Base-by-base conservation (phyloP, 2,888 invertebrate genomes). In the Drosophila limbata region DNA sequence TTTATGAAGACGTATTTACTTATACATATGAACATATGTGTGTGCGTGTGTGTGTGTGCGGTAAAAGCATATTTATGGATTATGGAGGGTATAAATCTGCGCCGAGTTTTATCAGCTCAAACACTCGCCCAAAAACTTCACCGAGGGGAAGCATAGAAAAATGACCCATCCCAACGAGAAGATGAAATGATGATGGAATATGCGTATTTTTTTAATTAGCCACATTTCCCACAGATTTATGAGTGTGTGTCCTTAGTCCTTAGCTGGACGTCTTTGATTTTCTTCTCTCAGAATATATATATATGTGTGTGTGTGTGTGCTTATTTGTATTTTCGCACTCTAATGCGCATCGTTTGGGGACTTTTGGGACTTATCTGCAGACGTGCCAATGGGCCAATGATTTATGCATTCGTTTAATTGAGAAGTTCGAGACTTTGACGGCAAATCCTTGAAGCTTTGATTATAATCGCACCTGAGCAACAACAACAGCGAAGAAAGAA, bases 1-100 rank as follows among this genome's bases (percentile, higher is more conserved):
- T 86, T 84, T 85, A 84, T 88, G 86, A 85, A 88, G 83, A 84
- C 69, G 74, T 88, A 82, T 83, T 72, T 61, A 67, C n/a, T 40
- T 31, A 52, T 37, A 65, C 28, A 59, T 19, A 45, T 31, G 21
- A 21, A 53, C 28, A 33, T 40, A 11, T 48, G 31, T 33, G 33
- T 51, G 25, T 53, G 39, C 57, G 48, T 65, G 37, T 63, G 68
- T 25, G 55, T 66, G 52, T 64, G 56, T 77, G 74, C 47, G 64
- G 77, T 82, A 77, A 77, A 84, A 84, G 82, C 83, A 89, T 88
- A 89, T 89, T 86, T 89, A 89, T 86, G 88, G 89, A 87, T 87
- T 87, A 87, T 88, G 88, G 83, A 69, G 79, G 76, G 84, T 79
- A 91, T 90, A 90, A 90, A 90, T 90, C 90, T 90, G 83, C 73